Conservation (phyloP, 1,140 invertebrate genomes). For the Trinorchestia longiramus region DNA sequence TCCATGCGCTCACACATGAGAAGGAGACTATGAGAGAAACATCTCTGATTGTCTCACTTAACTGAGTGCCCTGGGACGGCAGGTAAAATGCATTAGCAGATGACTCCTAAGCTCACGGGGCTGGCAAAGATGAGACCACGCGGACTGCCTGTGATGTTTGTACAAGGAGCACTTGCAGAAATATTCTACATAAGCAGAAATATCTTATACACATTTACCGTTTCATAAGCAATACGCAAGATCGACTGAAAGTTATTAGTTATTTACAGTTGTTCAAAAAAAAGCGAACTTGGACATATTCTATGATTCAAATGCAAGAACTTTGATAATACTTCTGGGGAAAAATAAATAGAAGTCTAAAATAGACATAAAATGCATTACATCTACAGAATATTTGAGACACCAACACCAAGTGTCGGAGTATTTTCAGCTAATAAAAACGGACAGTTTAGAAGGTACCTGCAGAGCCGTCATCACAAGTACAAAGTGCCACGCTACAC, state of each 20-base stretch:
- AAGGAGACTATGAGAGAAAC: background rate
- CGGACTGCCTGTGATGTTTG: background rate
- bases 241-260: too few relatives aligned
- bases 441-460: background rate
- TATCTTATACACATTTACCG: background rate
- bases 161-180: background rate
- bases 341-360: background rate
- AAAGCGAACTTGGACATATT: background rate
- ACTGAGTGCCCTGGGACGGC: background rate
- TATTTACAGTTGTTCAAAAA: background rate
- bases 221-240: background rate
- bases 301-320: background rate
- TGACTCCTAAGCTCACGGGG: background rate
- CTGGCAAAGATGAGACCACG: background rate
- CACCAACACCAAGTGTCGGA: background rate
- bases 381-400: too few relatives aligned
- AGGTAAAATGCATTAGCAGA: background rate
- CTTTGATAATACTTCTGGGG: background rate
- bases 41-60: background rate
- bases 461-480: background rate
- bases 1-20: background rate
- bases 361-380: background rate
- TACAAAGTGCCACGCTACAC: background rate
- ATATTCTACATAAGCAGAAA: background rate
- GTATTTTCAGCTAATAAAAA: background rate